Evolutionary conservation across 2,888 invertebrate genomes (phyloP), one percentile per base, ranked within the genome.

Genomic region (Lasioglossum zephyrum): DNA sequence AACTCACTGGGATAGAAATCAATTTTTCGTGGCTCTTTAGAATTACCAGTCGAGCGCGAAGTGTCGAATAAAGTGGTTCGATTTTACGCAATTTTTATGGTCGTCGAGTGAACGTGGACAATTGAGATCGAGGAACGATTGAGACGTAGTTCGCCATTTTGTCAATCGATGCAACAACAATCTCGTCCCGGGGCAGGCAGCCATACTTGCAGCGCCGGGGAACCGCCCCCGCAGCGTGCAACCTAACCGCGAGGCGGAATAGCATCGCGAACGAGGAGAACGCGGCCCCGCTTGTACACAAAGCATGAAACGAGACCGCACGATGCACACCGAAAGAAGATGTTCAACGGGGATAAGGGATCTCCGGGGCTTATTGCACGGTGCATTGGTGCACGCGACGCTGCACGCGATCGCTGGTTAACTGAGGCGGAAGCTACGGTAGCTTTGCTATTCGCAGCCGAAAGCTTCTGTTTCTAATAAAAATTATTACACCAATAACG

Each of bases 281-380:
- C n/a, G 26, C 72, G 22, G 18, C 18, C 39, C 22, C 53, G 41
- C 44, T 60, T 26, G 60, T 26, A 60, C 26, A 26, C 39, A 31
- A 11, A 13, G 22, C 57, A 39, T 53, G 36, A 63, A 53, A 82
- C 44, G 31, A 79, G 69, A 79, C 66, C 73, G 36, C 79, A 57
- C 79, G 79, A 47, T 75, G 77, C 63, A 63, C 22, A 57, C 5
- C 11, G 53, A 75, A 87, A 85, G 79, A 88, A 89, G 90, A 90
- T 86, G 82, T 88, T 90, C 75, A 44, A 26, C 49, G 72, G 31
- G 82, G 87, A 88, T 88, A 87, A 88, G 86, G 70, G 77, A 81
- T 69, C 69, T 31, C 53, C 22, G 8, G 6, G 47, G 70, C 31
- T 73, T 70, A 75, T 84, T 73, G 78, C 16, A 44, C 79, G 76